These are phyloP conservation scores for Dinoponera quadriceps DNA, from an alignment of 1,140 invertebrate genomes.

Conservation along the genomic window DNA sequence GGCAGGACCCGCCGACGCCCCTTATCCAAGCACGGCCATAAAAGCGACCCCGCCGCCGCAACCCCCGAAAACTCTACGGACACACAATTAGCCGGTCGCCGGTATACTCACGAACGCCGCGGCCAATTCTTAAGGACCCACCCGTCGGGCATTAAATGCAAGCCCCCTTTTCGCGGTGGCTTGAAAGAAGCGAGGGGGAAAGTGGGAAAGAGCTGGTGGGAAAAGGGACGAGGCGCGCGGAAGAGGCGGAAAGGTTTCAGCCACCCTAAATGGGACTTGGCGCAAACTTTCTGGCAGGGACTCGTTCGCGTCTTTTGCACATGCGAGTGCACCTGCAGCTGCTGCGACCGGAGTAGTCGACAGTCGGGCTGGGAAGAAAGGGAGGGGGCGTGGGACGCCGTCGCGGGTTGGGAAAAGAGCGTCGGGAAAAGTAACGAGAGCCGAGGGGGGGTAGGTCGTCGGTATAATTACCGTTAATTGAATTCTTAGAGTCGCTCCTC, in stretches of 20 bases:
- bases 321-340: constrained; percentile 72
- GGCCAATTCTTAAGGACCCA: constrained; percentile 82
- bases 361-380: constrained; percentile 8
- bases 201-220: not conserved
- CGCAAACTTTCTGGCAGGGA: constrained; percentile 81
- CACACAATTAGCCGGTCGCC: constrained; percentile 68
- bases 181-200: constrained; percentile 42
- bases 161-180: constrained; percentile 57
- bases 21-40: constrained; percentile 55
- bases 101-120: constrained; percentile 57
- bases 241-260: constrained; percentile 68
- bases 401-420: constrained; percentile 34
- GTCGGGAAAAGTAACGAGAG: constrained; percentile 65
- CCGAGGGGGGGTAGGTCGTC: constrained; percentile 71
- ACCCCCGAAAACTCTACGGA: constrained; percentile 43
- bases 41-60: constrained; percentile 51
- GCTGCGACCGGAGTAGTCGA: constrained; percentile 67
- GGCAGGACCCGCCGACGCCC: constrained; percentile 54
- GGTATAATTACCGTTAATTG: constrained; percentile 84
- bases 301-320: constrained; percentile 50
- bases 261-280: constrained; percentile 80
- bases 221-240: not conserved
- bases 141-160: constrained; percentile 76
- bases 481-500: constrained; percentile 80
- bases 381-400: constrained; percentile 57